phyloP scores from a whole-genome alignment of 2,113 vertebrate species.

The Glaucidium brasilianum region DNA sequence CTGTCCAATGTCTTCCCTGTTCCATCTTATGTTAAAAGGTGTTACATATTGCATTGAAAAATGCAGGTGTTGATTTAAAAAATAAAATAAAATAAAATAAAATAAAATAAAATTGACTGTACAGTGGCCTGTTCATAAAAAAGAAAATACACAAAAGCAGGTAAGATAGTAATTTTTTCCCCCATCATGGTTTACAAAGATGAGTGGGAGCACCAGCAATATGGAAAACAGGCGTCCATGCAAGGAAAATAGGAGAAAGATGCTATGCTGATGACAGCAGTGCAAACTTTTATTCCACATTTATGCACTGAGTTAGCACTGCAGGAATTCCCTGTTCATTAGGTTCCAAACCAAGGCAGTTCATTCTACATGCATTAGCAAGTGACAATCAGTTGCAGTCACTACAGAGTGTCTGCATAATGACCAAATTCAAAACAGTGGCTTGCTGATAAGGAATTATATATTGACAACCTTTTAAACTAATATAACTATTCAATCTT shows the following conservation, averaged over 20 bases:
- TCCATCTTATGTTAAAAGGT: background rate
- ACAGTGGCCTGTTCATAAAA: background rate
- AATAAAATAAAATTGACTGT: no score
- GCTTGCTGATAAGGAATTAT: background rate
- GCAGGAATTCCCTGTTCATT: background rate
- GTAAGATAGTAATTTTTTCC: fast-evolving
- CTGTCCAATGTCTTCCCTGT: background rate
- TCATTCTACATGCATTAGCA: background rate
- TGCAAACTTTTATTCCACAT: background rate
- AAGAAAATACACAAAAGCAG: background rate
- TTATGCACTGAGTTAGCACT: background rate
- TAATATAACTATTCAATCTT: background rate
- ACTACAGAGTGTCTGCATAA: background rate
- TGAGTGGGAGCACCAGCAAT: background rate
- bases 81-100: no score
- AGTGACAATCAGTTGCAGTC: background rate
- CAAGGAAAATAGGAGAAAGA: background rate
- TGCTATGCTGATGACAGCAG: background rate
- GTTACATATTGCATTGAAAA: background rate
- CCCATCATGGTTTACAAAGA: background rate
- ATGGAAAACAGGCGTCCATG: background rate
- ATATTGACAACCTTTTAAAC: background rate
- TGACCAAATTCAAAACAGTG: background rate
- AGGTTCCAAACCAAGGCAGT: background rate
- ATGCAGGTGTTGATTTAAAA: background rate